phyloP scores from a whole-genome alignment of 2,888 invertebrate species.

The Netelia virgata region DNA sequence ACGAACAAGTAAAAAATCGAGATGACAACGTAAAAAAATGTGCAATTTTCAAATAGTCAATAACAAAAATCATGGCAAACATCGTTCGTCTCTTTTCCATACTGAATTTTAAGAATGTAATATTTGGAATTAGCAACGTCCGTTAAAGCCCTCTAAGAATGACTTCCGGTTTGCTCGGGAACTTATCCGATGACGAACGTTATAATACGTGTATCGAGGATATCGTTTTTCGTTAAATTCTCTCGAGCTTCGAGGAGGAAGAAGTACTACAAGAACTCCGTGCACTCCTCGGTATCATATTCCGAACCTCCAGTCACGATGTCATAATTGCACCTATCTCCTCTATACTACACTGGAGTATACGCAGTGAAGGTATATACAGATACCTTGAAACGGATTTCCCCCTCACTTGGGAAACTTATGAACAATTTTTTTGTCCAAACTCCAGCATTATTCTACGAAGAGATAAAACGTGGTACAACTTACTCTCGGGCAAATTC shows the following conservation, averaged over 20 bases:
- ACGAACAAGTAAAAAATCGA: too few species aligned
- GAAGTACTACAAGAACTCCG: slow-evolving; percentile 60
- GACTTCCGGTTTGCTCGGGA: slow-evolving; percentile 36
- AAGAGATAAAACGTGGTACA: slow-evolving; percentile 47
- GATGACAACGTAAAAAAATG: not conserved
- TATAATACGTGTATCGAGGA: slow-evolving; percentile 24
- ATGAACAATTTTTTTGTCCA: slow-evolving; percentile 11
- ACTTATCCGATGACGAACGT: slow-evolving; percentile 16
- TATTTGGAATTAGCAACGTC: not conserved
- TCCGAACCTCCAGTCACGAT: slow-evolving; percentile 47
- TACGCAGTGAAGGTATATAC: not conserved
- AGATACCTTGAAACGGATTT: not conserved
- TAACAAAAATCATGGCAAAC: not conserved
- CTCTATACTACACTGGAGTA: not conserved
- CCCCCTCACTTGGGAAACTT: slow-evolving; percentile 22
- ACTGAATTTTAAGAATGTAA: not conserved
- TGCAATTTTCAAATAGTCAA: not conserved
- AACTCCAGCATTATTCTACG: slow-evolving; percentile 26
- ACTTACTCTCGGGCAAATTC: slow-evolving; percentile 54
- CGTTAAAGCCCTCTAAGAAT: slow-evolving; percentile 31
- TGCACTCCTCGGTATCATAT: slow-evolving; percentile 37
- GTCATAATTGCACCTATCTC: slow-evolving; percentile 48
- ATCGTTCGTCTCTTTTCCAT: not conserved
- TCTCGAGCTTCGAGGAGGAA: slow-evolving; percentile 36
- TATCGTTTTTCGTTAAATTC: slow-evolving; percentile 49